Evolutionary conservation across 2,888 invertebrate species (phyloP).

Genomic region (Autographa gamma): DNA sequence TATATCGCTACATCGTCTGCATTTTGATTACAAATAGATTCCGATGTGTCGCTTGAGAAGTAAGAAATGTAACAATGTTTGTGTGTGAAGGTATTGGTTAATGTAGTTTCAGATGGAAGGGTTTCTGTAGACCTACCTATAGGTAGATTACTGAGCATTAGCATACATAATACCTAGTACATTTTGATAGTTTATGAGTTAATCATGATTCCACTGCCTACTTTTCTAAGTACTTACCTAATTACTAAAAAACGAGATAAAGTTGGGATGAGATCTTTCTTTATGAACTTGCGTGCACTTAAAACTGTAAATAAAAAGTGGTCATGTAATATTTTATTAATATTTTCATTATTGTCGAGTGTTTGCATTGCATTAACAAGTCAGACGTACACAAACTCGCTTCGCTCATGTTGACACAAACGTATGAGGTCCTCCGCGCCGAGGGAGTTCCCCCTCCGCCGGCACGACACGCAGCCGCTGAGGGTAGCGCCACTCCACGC

Average conservation of each 20-base stretch:
- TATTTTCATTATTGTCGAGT: slow-evolving; percentile 13
- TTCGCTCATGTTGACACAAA: slow-evolving; percentile 45
- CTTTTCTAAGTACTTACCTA: too few species aligned
- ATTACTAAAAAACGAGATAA: too few species aligned
- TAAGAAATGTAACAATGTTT: slow-evolving; percentile 23
- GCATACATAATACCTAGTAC: too few species aligned
- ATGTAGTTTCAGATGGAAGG: not conserved
- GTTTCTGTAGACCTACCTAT: not conserved
- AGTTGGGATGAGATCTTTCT: too few species aligned
- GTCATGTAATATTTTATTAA: slow-evolving; percentile 23
- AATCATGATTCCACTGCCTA: too few species aligned
- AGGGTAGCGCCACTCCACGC: too few species aligned
- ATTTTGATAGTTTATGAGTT: too few species aligned
- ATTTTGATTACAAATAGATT: slow-evolving; percentile 13
- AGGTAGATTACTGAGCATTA: not conserved
- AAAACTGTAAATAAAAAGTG: not conserved
- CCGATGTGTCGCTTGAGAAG: not conserved
- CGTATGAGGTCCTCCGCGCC: slow-evolving; percentile 11
- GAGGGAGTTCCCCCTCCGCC: slow-evolving; percentile 28
- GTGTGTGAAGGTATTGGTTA: not conserved
- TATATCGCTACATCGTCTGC: slow-evolving; percentile 9
- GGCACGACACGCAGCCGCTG: not conserved
- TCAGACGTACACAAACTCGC: slow-evolving; percentile 26
- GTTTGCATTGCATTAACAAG: slow-evolving; percentile 24
- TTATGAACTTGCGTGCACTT: not conserved